A percentile compares a stretch with the other conserved stretches of the same genome.
phyloP scores from a whole-genome alignment of 2,888 invertebrate genomes.

The Pedicia rivosa region DNA sequence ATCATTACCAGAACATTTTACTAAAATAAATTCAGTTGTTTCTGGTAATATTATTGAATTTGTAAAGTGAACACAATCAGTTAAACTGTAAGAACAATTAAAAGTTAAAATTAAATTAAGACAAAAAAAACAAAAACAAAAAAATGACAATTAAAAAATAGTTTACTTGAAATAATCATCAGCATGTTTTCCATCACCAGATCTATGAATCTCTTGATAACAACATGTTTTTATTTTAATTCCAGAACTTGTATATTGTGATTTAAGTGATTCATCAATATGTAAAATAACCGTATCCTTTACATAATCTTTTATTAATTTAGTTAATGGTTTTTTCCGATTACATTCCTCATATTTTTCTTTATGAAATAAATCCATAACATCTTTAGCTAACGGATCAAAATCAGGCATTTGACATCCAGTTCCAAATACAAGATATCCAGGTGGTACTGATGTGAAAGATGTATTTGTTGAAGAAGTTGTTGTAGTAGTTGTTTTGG shows the following conservation, averaged over 20 bases:
- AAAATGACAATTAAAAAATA: background rate
- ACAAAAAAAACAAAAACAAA: background rate
- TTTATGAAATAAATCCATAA: conserved; percentile 35
- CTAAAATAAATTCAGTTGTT: conserved; percentile 32
- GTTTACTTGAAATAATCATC: conserved; percentile 19
- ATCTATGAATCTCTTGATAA: conserved; percentile 21
- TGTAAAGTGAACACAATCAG: conserved; percentile 32
- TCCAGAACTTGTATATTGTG: no score
- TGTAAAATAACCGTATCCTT: conserved; percentile 19
- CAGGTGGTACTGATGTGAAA: conserved; percentile 17
- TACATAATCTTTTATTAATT: conserved; percentile 18
- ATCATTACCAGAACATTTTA: conserved; percentile 31
- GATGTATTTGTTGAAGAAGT: background rate
- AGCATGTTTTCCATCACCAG: conserved; percentile 16
- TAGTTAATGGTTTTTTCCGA: conserved; percentile 20
- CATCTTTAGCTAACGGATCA: conserved; percentile 39
- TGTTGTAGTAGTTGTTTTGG: background rate
- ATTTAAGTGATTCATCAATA: conserved; percentile 19
- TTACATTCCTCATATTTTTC: conserved; percentile 37
- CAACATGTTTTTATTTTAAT: conserved; percentile 20
- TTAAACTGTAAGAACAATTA: conserved; percentile 14
- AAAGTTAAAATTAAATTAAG: background rate
- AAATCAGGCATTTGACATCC: conserved; percentile 45
- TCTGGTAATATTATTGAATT: conserved; percentile 22
- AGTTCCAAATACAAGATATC: conserved; percentile 35